Conservation (phyloP, 2,888 invertebrate genomes). For the Andrena bicolor region DNA sequence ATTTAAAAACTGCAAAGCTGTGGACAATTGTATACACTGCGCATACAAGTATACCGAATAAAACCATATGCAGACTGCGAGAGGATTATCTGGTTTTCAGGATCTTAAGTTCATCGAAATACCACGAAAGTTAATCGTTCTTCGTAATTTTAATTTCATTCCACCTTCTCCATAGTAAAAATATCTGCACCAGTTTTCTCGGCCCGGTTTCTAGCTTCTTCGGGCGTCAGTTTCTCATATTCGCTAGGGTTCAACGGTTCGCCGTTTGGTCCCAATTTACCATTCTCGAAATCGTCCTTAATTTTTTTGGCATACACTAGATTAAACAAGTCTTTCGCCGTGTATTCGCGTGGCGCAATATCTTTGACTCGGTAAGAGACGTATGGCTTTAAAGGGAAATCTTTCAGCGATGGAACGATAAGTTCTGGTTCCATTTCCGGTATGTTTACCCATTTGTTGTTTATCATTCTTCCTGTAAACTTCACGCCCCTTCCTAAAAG, state of each 20-base stretch:
- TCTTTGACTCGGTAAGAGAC: conserved; percentile 94
- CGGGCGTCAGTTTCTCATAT: conserved; percentile 90
- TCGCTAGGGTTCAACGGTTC: conserved; percentile 90
- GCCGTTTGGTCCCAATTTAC: conserved; percentile 90
- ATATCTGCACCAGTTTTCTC: conserved; percentile 93
- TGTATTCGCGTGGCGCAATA: conserved; percentile 92
- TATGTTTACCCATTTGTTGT: conserved; percentile 86
- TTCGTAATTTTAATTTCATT: background rate
- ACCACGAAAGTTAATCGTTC: conserved; percentile 4
- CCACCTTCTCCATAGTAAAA: conserved; percentile 83
- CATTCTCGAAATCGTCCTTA: conserved; percentile 89
- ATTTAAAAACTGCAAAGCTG: conserved; percentile 66
- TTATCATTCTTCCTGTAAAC: conserved; percentile 88
- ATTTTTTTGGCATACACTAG: conserved; percentile 93
- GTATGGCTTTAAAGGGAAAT: conserved; percentile 95
- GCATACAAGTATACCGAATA: conserved; percentile 75
- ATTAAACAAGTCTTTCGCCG: conserved; percentile 93
- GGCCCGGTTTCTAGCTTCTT: conserved; percentile 90
- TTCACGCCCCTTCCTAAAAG: conserved; percentile 89
- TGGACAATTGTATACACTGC: conserved; percentile 68
- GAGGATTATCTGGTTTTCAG: conserved; percentile 11
- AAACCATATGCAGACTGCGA: conserved; percentile 68
- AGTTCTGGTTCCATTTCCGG: conserved; percentile 97
- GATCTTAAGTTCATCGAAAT: conserved; percentile 20
- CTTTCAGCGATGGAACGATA: conserved; percentile 95